Conservation (phyloP, 2,113 vertebrate genomes). For the Amazona vittata region DNA sequence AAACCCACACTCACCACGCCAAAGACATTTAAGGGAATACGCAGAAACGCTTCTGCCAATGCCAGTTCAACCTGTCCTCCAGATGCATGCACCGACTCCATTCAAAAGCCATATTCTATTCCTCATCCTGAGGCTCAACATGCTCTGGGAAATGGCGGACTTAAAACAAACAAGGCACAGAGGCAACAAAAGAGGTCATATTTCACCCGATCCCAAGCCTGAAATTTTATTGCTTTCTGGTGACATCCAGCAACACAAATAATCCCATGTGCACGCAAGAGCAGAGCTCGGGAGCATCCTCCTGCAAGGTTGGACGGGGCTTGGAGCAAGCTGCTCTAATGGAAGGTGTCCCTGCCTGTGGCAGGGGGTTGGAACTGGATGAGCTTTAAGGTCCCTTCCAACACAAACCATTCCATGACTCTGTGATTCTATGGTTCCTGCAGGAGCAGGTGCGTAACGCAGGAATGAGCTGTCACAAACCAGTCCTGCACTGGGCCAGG, state of each 20-base stretch:
- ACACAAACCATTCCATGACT: not conserved
- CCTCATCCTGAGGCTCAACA: not conserved
- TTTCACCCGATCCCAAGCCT: slow-evolving; percentile 34
- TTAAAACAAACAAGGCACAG: slow-evolving; percentile 16
- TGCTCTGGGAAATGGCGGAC: not conserved
- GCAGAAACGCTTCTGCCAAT: not conserved
- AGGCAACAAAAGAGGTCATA: slow-evolving; percentile 60
- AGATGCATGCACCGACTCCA: not conserved
- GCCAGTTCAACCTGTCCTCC: not conserved
- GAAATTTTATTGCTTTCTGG: slow-evolving; percentile 58
- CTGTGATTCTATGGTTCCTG: not conserved
- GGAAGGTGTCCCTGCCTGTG: not conserved
- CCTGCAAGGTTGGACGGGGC: not conserved
- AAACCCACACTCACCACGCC: not conserved
- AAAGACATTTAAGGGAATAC: not conserved
- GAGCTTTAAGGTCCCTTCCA: not conserved
- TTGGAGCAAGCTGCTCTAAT: not conserved
- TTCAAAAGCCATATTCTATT: not conserved
- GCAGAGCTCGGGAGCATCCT: not conserved
- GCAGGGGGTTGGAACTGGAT: not conserved
- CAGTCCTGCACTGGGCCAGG: not conserved
- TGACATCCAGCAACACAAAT: slow-evolving; percentile 13
- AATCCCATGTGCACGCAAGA: not conserved
- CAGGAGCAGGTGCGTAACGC: not conserved
- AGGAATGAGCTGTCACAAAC: not conserved